Conservation (phyloP, 2,113 vertebrate species). For the Spilogale gracilis region DNA sequence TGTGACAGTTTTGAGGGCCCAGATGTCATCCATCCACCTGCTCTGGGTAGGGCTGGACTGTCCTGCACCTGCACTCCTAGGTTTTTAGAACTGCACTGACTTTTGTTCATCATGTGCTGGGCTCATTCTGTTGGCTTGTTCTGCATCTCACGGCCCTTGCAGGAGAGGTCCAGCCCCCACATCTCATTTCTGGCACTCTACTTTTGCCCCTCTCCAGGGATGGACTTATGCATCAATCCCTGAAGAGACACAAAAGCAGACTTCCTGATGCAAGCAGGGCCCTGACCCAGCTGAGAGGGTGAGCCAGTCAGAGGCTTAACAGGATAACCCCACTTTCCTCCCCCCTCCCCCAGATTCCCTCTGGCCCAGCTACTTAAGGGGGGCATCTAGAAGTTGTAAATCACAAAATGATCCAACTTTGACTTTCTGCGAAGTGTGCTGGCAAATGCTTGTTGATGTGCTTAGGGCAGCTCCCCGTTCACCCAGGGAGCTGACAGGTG, state of each 20-base stretch:
- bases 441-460: neutral
- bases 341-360: fast-evolving
- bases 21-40: neutral
- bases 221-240: neutral
- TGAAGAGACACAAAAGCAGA: neutral
- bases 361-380: too few relatives aligned
- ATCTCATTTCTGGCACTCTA: neutral
- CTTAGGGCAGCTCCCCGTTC: neutral
- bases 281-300: neutral
- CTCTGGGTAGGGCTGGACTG: neutral
- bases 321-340: fast-evolving
- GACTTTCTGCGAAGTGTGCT: neutral
- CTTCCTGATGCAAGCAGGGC: neutral
- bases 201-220: neutral
- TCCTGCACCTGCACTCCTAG: neutral
- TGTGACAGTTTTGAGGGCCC: neutral
- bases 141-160: neutral
- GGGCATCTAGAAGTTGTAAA: neutral
- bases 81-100: neutral
- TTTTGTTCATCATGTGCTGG: neutral
- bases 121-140: neutral
- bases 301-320: neutral
- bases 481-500: neutral
- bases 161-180: neutral
- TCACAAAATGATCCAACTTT: neutral